phyloP scores from a whole-genome alignment of 1,140 invertebrate species.

The Plodia interpunctella region DNA sequence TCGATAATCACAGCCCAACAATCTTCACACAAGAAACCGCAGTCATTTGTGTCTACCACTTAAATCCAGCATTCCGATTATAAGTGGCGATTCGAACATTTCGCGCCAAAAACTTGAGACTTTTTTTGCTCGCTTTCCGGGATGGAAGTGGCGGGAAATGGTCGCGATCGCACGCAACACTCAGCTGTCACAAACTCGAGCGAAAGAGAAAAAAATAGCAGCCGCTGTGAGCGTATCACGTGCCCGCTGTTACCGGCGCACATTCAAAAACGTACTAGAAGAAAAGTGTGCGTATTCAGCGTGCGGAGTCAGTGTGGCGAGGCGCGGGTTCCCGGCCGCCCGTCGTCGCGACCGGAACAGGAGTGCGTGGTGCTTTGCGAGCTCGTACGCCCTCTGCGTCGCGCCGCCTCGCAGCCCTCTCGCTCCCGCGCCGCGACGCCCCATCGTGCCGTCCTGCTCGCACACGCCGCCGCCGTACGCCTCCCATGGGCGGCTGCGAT shows the following conservation, averaged over 20 bases:
- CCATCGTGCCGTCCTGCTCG: constrained; percentile 43
- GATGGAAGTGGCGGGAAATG: constrained; percentile 57
- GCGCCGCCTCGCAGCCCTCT: constrained; percentile 55
- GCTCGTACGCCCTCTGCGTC: constrained; percentile 64
- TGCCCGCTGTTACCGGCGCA: constrained; percentile 58
- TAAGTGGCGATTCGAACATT: constrained; percentile 31
- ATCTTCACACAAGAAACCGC: constrained; percentile 48
- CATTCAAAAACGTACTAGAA: constrained; percentile 60
- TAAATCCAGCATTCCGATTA: constrained; percentile 21
- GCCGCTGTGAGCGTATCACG: constrained; percentile 55
- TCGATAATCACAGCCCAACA: constrained; percentile 47
- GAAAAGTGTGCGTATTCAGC: constrained; percentile 56
- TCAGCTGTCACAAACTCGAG: constrained; percentile 51
- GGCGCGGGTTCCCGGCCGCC: constrained; percentile 67
- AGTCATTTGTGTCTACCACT: constrained; percentile 46
- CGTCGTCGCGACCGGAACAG: constrained; percentile 71
- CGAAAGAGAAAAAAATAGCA: constrained; percentile 57
- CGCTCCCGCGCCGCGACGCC: constrained; percentile 29
- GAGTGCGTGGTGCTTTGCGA: constrained; percentile 59
- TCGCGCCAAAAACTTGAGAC: constrained; percentile 64
- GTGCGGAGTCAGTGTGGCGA: constrained; percentile 54
- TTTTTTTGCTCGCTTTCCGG: constrained; percentile 33
- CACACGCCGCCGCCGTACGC: constrained; percentile 52
- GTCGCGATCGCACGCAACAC: constrained; percentile 48
- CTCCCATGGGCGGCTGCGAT: constrained; percentile 73